phyloP scores from a whole-genome alignment of 2,797 vertebrate species.

The Thamnophis elegans region DNA sequence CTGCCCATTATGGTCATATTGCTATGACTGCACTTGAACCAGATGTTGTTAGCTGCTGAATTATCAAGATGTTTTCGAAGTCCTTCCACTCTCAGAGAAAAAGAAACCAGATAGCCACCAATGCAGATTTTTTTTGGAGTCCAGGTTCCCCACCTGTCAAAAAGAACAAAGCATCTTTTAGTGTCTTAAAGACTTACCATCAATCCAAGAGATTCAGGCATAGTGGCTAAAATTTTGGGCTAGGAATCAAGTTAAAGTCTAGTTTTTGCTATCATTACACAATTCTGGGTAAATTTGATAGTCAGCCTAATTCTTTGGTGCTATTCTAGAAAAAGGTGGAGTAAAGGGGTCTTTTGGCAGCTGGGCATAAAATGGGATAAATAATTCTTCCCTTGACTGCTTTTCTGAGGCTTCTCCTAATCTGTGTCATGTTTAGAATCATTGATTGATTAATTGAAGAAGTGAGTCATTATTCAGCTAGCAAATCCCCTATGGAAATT shows the following conservation, averaged over 20 bases:
- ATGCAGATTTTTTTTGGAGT: constrained; percentile 52
- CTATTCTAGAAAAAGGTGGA: not conserved
- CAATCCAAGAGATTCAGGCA: too few species aligned
- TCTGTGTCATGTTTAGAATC: too few species aligned
- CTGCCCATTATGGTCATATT: constrained; percentile 46
- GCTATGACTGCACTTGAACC: constrained; percentile 56
- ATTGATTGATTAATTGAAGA: too few species aligned
- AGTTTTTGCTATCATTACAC: too few species aligned
- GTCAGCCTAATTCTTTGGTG: not conserved
- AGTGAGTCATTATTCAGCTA: too few species aligned
- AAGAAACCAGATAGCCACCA: constrained; percentile 49
- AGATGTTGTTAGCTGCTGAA: constrained; percentile 63
- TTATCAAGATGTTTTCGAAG: constrained; percentile 34
- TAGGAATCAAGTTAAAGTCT: too few species aligned
- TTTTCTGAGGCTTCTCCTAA: not conserved
- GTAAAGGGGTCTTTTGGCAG: not conserved
- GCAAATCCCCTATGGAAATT: too few species aligned
- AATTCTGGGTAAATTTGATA: not conserved
- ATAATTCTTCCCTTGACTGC: not conserved
- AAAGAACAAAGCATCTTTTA: not conserved
- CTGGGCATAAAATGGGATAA: not conserved
- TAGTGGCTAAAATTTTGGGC: too few species aligned
- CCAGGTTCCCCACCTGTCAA: constrained; percentile 64
- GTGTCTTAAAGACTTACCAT: too few species aligned
- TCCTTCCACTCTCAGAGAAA: constrained; percentile 60